phyloP scores from a whole-genome alignment of 2,888 invertebrate genomes.

The Zaprionus bogoriensis region DNA sequence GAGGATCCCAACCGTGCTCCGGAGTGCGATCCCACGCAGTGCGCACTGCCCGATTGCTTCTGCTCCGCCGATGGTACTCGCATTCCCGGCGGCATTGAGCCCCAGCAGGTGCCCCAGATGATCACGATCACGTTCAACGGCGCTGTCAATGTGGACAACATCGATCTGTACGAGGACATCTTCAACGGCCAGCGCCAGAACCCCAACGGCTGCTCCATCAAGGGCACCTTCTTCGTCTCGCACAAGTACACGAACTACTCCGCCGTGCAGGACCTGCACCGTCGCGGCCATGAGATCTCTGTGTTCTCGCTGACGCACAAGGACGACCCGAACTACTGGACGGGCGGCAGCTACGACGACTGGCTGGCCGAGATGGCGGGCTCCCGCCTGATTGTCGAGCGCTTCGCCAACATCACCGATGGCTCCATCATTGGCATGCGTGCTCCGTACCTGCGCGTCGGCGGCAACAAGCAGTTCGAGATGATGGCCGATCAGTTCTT shows the following conservation, averaged over 20 bases:
- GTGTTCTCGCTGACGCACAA: conserved; percentile 96
- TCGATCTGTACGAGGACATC: conserved; percentile 94
- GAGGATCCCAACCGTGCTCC: conserved; percentile 95
- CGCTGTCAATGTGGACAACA: conserved; percentile 95
- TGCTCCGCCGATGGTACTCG: conserved; percentile 96
- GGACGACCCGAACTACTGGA: conserved; percentile 95
- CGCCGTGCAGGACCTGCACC: conserved; percentile 93
- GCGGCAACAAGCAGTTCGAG: conserved; percentile 97
- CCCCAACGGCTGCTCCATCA: conserved; percentile 94
- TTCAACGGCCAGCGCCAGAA: conserved; percentile 93
- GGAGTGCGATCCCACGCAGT: conserved; percentile 94
- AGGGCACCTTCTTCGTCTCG: conserved; percentile 95
- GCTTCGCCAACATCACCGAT: conserved; percentile 95
- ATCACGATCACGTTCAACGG: conserved; percentile 96
- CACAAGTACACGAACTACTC: conserved; percentile 97
- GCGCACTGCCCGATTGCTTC: conserved; percentile 95
- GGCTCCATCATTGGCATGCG: conserved; percentile 94
- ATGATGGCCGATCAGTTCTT: conserved; percentile 98
- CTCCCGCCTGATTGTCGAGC: conserved; percentile 91
- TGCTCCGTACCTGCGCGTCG: conserved; percentile 94
- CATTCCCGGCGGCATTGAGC: conserved; percentile 92
- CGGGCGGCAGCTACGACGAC: conserved; percentile 92
- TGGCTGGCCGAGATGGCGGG: conserved; percentile 98
- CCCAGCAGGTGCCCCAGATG: conserved; percentile 95
- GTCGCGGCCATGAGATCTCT: conserved; percentile 95